A percentile compares a stretch with the other conserved stretches of the same genome.
Evolutionary conservation across 1,140 invertebrate species (phyloP).

Genomic region (Megalonaias nervosa): DNA sequence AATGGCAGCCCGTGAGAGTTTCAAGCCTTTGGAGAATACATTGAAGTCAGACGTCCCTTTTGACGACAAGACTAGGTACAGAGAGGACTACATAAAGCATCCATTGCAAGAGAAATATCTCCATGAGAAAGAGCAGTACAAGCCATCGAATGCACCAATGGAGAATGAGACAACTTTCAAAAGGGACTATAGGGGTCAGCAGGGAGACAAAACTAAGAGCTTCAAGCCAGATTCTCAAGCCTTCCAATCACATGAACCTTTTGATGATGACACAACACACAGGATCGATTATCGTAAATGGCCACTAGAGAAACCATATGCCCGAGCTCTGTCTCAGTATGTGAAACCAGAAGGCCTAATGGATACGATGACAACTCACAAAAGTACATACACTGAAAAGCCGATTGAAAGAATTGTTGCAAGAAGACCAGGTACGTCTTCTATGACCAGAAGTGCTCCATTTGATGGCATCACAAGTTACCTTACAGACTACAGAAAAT

Average conservation of each 20-base stretch:
- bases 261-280: slow-evolving; percentile 68
- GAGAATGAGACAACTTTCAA: slow-evolving; percentile 68
- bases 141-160: slow-evolving; percentile 53
- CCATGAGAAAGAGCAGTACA: slow-evolving; percentile 58
- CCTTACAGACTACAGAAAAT: slow-evolving; percentile 66
- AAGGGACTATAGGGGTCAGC: slow-evolving; percentile 65
- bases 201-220: slow-evolving; percentile 50
- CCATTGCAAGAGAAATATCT: slow-evolving; percentile 52
- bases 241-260: slow-evolving; percentile 60
- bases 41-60: slow-evolving; percentile 67
- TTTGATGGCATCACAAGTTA: slow-evolving; percentile 70
- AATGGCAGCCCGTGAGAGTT: slow-evolving; percentile 50
- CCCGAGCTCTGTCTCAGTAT: slow-evolving; percentile 58
- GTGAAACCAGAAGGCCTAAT: slow-evolving; percentile 70
- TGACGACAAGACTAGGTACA: slow-evolving; percentile 67
- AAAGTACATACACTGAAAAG: slow-evolving; percentile 55
- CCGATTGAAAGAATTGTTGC: slow-evolving; percentile 49
- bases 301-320: slow-evolving; percentile 61
- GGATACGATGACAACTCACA: slow-evolving; percentile 68
- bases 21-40: slow-evolving; percentile 62
- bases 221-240: slow-evolving; percentile 60
- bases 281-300: slow-evolving; percentile 69
- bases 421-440: slow-evolving; percentile 47
- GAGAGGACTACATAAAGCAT: slow-evolving; percentile 67
- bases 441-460: slow-evolving; percentile 48